phyloP scores from a whole-genome alignment of 2,113 vertebrate species.

The Epinephelus lanceolatus region DNA sequence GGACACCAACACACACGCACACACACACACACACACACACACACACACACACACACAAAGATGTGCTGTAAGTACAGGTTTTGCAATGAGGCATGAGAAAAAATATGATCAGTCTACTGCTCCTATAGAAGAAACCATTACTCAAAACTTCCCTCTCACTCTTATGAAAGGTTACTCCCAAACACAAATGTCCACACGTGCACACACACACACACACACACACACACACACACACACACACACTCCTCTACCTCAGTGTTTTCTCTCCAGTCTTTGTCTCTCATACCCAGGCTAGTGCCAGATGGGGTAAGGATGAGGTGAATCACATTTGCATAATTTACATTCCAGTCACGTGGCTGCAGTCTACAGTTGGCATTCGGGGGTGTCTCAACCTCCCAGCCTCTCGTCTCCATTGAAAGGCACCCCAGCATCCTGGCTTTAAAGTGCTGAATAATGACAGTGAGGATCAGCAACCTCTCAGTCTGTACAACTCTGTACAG shows the following conservation, averaged over 20 bases:
- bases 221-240: constrained; percentile 4
- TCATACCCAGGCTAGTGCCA: constrained; percentile 12
- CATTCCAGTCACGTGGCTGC: constrained; percentile 59
- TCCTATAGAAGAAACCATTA: constrained; percentile 21
- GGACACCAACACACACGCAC: not conserved
- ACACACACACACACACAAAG: not conserved
- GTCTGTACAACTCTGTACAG: constrained; percentile 2
- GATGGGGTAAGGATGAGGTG: constrained; percentile 64
- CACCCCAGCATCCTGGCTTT: constrained; percentile 44
- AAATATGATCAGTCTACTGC: constrained; percentile 19
- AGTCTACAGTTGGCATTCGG: constrained; percentile 56
- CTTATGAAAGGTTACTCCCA: constrained; percentile 5
- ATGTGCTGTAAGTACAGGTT: constrained; percentile 9
- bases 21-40: constrained; percentile 10
- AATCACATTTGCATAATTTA: constrained; percentile 54
- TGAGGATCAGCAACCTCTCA: constrained; percentile 42
- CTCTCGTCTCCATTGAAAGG: constrained; percentile 45
- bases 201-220: constrained; percentile 18
- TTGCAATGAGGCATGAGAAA: constrained; percentile 29
- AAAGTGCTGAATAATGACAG: constrained; percentile 57
- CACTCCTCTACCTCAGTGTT: not conserved
- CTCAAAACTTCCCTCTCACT: constrained; percentile 7
- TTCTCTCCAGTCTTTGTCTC: constrained; percentile 36
- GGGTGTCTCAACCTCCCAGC: constrained; percentile 30
- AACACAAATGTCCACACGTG: not conserved